phyloP scores from a whole-genome alignment of 2,113 vertebrate species.

The Oncorhynchus kisutch region DNA sequence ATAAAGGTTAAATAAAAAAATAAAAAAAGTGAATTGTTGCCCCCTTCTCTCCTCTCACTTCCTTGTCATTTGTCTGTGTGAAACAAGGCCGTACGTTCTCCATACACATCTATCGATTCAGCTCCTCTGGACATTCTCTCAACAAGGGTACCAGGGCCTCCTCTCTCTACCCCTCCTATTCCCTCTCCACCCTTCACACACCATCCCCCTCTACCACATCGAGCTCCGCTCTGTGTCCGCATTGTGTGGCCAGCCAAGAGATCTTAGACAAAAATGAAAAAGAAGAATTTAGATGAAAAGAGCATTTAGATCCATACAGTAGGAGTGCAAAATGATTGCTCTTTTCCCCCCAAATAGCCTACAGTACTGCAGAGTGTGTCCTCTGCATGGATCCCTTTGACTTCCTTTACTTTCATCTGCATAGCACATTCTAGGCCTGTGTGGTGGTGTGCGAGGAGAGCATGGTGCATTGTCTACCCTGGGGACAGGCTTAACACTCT shows the following conservation, averaged over 20 bases:
- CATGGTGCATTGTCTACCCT: constrained; percentile 10
- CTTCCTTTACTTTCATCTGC: constrained; percentile 26
- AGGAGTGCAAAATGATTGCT: not conserved
- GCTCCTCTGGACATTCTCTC: constrained; percentile 14
- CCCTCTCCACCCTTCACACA: not conserved
- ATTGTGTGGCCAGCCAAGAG: not conserved
- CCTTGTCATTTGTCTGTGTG: constrained; percentile 23
- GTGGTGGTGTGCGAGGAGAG: constrained; percentile 24
- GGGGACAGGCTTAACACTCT: constrained; percentile 34
- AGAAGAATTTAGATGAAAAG: not conserved
- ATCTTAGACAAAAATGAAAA: not conserved
- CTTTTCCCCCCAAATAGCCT: not conserved
- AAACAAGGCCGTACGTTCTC: constrained; percentile 11
- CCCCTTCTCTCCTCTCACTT: not conserved
- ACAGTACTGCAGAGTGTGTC: constrained; percentile 31
- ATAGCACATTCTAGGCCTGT: not conserved
- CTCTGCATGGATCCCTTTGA: constrained; percentile 15
- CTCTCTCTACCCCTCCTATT: not conserved
- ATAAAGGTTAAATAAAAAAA: not conserved
- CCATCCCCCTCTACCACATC: not conserved
- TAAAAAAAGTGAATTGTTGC: not conserved
- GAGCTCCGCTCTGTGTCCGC: not conserved
- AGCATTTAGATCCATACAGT: not conserved
- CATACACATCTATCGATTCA: constrained; percentile 26
- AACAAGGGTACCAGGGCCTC: not conserved